These are phyloP conservation scores for Mechanitis messenoides DNA, from an alignment of 2,888 invertebrate genomes.

Conservation along the genomic window DNA sequence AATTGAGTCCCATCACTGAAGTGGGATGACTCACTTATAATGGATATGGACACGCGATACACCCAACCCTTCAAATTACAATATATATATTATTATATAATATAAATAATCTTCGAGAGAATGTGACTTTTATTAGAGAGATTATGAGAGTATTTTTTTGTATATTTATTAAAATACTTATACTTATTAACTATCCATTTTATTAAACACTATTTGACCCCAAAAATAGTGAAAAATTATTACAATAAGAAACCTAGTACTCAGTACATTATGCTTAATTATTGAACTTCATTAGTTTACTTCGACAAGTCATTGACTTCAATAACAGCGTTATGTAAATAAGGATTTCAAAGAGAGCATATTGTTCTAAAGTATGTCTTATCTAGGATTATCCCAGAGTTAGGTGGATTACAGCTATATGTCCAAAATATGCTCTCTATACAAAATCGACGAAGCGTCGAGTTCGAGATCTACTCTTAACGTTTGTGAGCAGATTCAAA, in stretches of 20 bases:
- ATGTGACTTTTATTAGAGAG: no score
- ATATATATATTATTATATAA: no score
- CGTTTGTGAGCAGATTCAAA: neutral
- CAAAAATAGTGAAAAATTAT: no score
- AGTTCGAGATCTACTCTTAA: neutral
- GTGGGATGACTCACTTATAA: slow-evolving; percentile 41
- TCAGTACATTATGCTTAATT: no score
- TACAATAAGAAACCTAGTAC: no score
- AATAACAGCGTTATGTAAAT: slow-evolving; percentile 21
- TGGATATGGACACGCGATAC: slow-evolving; percentile 22
- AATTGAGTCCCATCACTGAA: slow-evolving; percentile 39
- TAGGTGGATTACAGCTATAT: slow-evolving; percentile 9
- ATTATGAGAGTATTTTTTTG: no score
- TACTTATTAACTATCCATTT: no score
- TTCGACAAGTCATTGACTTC: no score
- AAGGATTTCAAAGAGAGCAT: slow-evolving; percentile 24
- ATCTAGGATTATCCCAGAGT: slow-evolving; percentile 15
- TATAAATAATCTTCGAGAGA: no score
- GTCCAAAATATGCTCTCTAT: neutral
- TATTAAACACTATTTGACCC: no score
- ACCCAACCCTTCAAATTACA: slow-evolving; percentile 3
- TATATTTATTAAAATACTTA: no score
- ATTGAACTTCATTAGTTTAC: slow-evolving; percentile 13
- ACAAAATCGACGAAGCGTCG: neutral
- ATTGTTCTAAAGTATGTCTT: slow-evolving; percentile 24